phyloP scores from a whole-genome alignment of 2,888 invertebrate genomes.

The Heliconius aoede region DNA sequence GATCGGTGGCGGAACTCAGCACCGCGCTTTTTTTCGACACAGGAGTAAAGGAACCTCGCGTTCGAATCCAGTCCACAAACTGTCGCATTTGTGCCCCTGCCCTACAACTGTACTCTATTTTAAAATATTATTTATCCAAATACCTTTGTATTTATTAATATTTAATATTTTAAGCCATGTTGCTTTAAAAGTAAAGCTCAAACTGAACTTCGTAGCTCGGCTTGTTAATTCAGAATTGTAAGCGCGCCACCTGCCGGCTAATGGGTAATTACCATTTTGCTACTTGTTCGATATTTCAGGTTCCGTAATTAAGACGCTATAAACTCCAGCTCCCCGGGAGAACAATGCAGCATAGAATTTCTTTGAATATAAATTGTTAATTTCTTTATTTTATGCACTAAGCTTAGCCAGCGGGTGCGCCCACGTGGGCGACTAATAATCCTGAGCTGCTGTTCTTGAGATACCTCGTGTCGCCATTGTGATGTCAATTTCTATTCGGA shows the following conservation, averaged over 20 bases:
- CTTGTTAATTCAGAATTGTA: constrained; percentile 36
- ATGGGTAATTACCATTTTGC: constrained; percentile 43
- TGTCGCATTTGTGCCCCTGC: not conserved
- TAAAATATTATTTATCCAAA: not conserved
- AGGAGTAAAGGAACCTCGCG: no score
- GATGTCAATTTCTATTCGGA: no score
- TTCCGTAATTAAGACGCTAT: constrained; percentile 33
- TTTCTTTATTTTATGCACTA: not conserved
- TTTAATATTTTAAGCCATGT: constrained; percentile 11
- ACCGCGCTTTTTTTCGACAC: no score
- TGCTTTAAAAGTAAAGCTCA: constrained; percentile 30
- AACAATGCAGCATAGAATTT: constrained; percentile 18
- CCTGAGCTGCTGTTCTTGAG: no score
- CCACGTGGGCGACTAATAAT: no score
- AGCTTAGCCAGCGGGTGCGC: not conserved
- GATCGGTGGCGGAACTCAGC: not conserved
- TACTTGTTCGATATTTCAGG: constrained; percentile 38
- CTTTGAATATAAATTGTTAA: constrained; percentile 5
- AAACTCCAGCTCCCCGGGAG: constrained; percentile 20
- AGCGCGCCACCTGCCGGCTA: constrained; percentile 36
- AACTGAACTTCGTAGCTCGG: constrained; percentile 20
- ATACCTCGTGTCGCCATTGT: no score
- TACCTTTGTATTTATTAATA: not conserved
- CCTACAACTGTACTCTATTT: no score
- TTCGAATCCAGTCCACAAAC: not conserved